Evolutionary conservation across 2,113 vertebrate genomes (phyloP).

Genomic region (Ibidorhyncha struthersii): DNA sequence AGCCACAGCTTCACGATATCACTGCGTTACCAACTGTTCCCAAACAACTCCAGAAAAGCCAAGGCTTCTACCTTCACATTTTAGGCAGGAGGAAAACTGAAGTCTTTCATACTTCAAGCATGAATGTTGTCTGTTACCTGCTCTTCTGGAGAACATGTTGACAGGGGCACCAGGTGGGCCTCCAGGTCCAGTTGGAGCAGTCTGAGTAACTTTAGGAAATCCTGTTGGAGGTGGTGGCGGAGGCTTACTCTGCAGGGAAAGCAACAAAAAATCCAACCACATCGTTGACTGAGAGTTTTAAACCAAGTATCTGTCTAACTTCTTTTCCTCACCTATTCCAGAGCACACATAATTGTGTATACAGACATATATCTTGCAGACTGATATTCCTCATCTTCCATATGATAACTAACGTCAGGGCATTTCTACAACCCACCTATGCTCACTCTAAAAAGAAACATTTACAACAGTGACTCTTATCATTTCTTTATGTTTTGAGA

Average conservation of each 20-base stretch:
- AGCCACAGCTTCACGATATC: neutral
- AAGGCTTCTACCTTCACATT: neutral
- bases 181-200: slow-evolving; percentile 63
- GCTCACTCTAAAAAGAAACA: neutral
- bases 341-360: neutral
- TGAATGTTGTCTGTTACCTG: slow-evolving; percentile 75
- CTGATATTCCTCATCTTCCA: neutral
- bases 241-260: slow-evolving; percentile 82
- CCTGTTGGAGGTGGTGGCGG: slow-evolving; percentile 87
- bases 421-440: neutral
- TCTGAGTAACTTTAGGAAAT: slow-evolving; percentile 80
- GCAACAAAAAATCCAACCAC: neutral
- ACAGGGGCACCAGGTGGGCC: slow-evolving; percentile 73
- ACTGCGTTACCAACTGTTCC: neutral
- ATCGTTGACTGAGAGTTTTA: fast-evolving
- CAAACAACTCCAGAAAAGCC: neutral
- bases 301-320: neutral
- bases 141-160: slow-evolving; percentile 94
- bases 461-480: neutral
- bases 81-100: neutral
- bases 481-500: neutral
- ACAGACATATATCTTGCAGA: neutral
- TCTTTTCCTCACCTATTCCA: neutral
- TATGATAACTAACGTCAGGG: neutral
- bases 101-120: neutral